phyloP scores from a whole-genome alignment of 1,140 invertebrate genomes.

The Drosophila grimshawi region DNA sequence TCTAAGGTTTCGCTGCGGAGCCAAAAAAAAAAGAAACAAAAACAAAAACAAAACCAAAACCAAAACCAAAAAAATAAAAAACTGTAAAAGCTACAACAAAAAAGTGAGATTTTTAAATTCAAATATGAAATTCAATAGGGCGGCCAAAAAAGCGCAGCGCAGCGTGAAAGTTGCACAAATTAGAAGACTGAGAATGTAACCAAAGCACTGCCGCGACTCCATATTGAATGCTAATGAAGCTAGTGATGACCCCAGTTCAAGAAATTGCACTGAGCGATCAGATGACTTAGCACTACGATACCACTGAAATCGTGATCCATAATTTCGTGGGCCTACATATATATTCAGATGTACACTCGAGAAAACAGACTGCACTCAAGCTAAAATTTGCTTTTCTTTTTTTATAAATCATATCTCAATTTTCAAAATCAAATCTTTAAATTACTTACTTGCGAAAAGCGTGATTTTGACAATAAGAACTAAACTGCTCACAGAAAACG shows the following conservation, averaged over 20 bases:
- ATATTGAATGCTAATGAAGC: constrained; percentile 3
- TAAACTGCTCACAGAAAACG: too few relatives aligned
- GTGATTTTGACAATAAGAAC: too few relatives aligned
- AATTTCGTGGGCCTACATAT: not conserved
- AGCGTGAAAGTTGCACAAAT: constrained; percentile 26
- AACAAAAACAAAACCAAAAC: constrained; percentile 21
- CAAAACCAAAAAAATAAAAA: constrained; percentile 34
- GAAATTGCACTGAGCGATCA: constrained; percentile 1
- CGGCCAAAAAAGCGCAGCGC: constrained; percentile 57
- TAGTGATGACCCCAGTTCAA: not conserved
- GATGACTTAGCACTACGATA: not conserved
- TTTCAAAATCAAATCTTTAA: too few relatives aligned
- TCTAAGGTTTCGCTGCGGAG: constrained; percentile 58
- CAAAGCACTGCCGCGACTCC: not conserved
- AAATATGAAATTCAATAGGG: constrained; percentile 74
- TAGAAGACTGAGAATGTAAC: constrained; percentile 15
- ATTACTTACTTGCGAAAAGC: too few relatives aligned
- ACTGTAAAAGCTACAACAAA: not conserved
- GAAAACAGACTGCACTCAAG: too few relatives aligned
- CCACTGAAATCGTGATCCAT: constrained; percentile 2
- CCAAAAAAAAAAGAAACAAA: constrained; percentile 17
- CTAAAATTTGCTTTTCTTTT: too few relatives aligned
- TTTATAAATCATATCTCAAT: too few relatives aligned
- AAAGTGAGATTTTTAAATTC: constrained; percentile 38
- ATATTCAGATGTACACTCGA: too few relatives aligned